Base-by-base conservation (phyloP, 2,888 invertebrate genomes). In the Protophormia terraenovae region DNA sequence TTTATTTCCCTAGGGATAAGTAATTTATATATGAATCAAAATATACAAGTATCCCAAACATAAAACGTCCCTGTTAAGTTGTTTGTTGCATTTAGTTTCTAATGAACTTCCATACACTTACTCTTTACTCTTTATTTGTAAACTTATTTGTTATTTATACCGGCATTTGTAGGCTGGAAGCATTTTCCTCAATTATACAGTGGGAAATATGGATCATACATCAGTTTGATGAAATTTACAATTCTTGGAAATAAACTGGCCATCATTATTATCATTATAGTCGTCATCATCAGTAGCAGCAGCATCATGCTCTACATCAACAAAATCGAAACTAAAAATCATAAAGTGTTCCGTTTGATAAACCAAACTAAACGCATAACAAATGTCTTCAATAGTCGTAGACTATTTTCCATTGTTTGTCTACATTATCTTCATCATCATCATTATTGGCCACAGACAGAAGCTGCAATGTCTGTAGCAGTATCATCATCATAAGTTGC, bases 211-310 rank as follows among this genome's bases (percentile, higher is more conserved):
- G 90, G 91, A 91, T 90, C 90, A 90, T 90, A 90, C 90, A 89
- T 90, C 89, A 91, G 90, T 90, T 90, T 90, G 90, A 91, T 90
- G 89, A 90, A 90, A 90, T 88, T 90, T 87, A 88, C 88, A 88
- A 89, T 90, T 90, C 90, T 88, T 89, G 88, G 90, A 90, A 90
- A 88, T 88, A 88, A 41, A 58, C 60, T 82, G 62, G 69, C 35
- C 77, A 71, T 64, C 67, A 80, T n/a, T n/a, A n/a, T n/a, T n/a
- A n/a, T n/a, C n/a, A n/a, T n/a, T n/a, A n/a, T n/a, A n/a, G n/a
- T n/a, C n/a, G n/a, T 55, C 47, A 47, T 32, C 72, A 69, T n/a
- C 38, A 60, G 38, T 62, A 16, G 86, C 24, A 24, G 38, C 88
- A 86, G 85, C 86, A 77, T 45, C 67, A 77, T 22, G n/a, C 14